Percentiles rank a stretch among this genome's conserved stretches.
Conservation (phyloP, 2,113 vertebrate species). For the Toxostoma redivivum region DNA sequence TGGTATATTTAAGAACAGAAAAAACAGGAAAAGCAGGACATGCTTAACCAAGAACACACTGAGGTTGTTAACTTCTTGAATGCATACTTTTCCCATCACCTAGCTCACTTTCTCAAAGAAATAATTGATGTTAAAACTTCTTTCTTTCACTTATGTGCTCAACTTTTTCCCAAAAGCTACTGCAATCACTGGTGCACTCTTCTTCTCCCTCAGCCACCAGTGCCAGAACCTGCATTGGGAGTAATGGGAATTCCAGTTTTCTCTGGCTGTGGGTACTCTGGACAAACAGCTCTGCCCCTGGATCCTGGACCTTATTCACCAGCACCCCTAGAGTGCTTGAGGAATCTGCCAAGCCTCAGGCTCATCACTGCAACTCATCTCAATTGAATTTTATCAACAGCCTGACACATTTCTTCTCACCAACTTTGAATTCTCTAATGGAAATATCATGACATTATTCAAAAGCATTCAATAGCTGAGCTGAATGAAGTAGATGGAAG, state of each 20-base stretch:
- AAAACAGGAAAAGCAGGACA: background rate
- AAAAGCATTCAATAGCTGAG: conserved; percentile 52
- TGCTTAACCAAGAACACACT: background rate
- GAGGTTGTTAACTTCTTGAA: background rate
- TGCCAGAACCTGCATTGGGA: background rate
- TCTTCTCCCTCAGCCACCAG: background rate
- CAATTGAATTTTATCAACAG: background rate
- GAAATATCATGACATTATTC: conserved; percentile 68
- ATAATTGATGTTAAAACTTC: fast-evolving
- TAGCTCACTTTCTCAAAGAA: background rate
- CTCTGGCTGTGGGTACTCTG: no score
- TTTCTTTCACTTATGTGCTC: background rate
- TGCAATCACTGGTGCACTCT: fast-evolving
- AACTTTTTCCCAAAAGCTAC: background rate
- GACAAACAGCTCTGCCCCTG: background rate
- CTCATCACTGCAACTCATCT: background rate
- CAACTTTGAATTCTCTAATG: conserved; percentile 50
- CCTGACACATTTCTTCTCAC: conserved; percentile 46
- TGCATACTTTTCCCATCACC: fast-evolving
- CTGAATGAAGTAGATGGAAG: conserved; percentile 58
- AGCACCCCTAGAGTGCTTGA: background rate
- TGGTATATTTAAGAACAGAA: background rate
- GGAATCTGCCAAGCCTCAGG: background rate
- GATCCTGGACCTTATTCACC: background rate
- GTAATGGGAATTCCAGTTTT: background rate